These are phyloP conservation scores for Lophura nycthemera DNA, from an alignment of 2,113 vertebrate species.

Conservation along the genomic window DNA sequence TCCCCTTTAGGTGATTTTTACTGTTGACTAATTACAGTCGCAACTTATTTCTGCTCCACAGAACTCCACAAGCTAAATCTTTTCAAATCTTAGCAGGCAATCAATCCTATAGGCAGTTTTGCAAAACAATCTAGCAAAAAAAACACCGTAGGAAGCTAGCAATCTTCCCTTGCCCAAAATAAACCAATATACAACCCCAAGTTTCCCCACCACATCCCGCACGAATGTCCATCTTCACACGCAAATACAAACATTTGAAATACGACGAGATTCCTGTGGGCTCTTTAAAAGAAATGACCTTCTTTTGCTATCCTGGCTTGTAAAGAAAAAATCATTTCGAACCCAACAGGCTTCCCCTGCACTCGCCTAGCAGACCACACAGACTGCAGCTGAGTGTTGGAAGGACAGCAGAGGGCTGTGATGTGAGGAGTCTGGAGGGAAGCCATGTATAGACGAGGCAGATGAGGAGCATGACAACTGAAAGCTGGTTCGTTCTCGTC, in stretches of 20 bases:
- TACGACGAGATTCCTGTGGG: neutral
- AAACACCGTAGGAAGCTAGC: conserved; percentile 11
- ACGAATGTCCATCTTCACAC: neutral
- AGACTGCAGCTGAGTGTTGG: neutral
- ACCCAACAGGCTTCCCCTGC: neutral
- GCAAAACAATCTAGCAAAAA: neutral
- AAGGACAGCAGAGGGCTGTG: neutral
- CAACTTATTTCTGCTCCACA: neutral
- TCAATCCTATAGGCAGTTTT: neutral
- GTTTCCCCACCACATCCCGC: conserved; percentile 7
- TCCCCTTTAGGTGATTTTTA: neutral
- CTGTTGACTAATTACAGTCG: neutral
- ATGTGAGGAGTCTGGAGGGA: neutral
- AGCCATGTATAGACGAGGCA: neutral
- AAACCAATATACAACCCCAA: conserved; percentile 13
- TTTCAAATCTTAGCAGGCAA: neutral
- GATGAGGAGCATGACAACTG: conserved; percentile 2
- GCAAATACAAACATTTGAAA: conserved; percentile 16
- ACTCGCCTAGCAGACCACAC: neutral
- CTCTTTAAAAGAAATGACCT: neutral
- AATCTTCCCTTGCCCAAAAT: conserved; percentile 2
- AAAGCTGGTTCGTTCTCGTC: conserved; percentile 31
- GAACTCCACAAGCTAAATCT: neutral
- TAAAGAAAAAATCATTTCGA: neutral
- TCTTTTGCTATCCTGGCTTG: neutral